Evolutionary conservation across 1,140 invertebrate genomes (phyloP), one percentile per base, ranked within the genome.

Genomic region (Spodoptera frugiperda): DNA sequence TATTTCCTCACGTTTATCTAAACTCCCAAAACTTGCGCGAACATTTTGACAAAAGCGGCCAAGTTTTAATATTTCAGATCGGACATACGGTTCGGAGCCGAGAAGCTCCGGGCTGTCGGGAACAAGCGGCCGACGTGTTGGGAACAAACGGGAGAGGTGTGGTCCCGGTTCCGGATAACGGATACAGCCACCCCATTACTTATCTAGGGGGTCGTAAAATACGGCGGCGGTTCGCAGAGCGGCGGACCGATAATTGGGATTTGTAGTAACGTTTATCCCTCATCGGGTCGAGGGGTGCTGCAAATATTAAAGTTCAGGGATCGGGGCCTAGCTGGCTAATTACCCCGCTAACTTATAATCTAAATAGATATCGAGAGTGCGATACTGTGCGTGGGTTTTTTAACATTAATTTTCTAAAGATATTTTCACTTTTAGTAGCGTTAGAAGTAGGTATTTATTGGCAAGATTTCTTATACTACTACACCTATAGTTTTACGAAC

Each of bases 61-160:
- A 19, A 57, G 39, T 68, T 70, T 70, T 70, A 70, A 70, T 70
- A 70, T 70, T 54, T 70, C 67, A 70, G n/a, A 54, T 70, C 67
- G 67, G 49, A 39, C 49, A 51, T 70, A 39, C 57, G 30, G 33
- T 15, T 15, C n/a, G 33, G 33, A 39, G 33, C 33, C 33, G 33
- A 30, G n/a, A 33, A 30, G 30, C 12, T 12, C 12, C 55, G 17
- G 55, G 12, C 14, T n/a, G 57, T 17, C 57, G n/a, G 9, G n/a
- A 12, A 61, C 57, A 61, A 61, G 57, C 57, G 21, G 39, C 49
- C 15, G 57, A 44, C 57, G 57, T 61, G 57, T 61, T 10, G 57
- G 33, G 33, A 10, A 5, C 15, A 11, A 10, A n/a, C 17, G 21
- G 33, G 57, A 44, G 57, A 44, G 33, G 57, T 59, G 25, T 61